phyloP scores from a whole-genome alignment of 2,113 vertebrate species.

The Vidua chalybeata region DNA sequence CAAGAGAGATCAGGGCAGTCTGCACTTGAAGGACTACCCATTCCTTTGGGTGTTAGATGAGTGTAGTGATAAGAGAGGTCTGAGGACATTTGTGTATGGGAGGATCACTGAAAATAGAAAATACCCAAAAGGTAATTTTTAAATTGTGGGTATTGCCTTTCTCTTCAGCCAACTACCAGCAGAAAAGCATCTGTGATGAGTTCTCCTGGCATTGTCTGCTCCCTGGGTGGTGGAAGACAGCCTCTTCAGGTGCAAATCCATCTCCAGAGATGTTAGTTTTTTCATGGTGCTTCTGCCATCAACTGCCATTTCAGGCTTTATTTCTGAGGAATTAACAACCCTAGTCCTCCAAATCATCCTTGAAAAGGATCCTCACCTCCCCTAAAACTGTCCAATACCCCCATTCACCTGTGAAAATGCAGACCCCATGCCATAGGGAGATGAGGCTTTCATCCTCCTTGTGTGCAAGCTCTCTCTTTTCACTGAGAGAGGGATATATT shows the following conservation, averaged over 20 bases:
- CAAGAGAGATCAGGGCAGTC: background rate
- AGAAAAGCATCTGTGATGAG: background rate
- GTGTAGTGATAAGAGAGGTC: background rate
- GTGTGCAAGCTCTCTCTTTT: background rate
- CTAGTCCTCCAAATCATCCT: background rate
- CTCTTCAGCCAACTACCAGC: background rate
- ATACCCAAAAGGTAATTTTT: background rate
- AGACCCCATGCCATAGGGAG: accelerated
- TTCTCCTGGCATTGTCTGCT: background rate
- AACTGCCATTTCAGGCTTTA: background rate
- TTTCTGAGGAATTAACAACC: background rate
- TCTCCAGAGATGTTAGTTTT: background rate
- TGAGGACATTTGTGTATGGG: accelerated
- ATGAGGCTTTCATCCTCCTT: background rate
- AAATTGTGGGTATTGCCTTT: background rate
- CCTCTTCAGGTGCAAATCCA: background rate
- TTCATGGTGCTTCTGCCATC: background rate
- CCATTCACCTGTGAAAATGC: background rate
- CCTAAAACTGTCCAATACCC: background rate
- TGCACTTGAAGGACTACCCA: background rate
- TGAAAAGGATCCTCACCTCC: background rate
- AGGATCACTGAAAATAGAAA: background rate
- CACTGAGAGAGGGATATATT: background rate
- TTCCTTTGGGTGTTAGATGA: background rate
- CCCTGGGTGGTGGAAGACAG: background rate